Evolutionary conservation across 2,888 invertebrate species (phyloP), one percentile per base, ranked within the genome.

Genomic region (Laothoe populi): DNA sequence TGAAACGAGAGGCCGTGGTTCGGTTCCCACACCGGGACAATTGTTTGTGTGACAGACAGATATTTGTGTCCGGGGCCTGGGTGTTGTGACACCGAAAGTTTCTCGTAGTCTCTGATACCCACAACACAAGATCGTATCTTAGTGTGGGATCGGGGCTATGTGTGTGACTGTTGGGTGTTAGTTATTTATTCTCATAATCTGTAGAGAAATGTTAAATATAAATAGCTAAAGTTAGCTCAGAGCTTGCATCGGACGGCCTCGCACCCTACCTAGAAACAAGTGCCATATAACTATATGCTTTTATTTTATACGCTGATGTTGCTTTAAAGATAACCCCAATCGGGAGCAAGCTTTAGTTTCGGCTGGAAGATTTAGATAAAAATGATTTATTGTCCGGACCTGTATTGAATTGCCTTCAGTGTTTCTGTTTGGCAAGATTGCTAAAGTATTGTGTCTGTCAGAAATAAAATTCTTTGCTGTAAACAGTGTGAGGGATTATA

Each of bases 381-480:
- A 53, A 53, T 53, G 53, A 53, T 53, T 53, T 53, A 53, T 53
- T 19, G 53, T 53, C 31, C 4, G 21, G 53, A 53, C 19, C 53
- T 53, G 53, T 53, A 35, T 19, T 53, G 35, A 53, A 53, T 53
- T 35, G 53, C 31, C 11, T 46, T 11, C 53, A 19, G 53, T 53
- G 4, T 44, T 44, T 44, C 46, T 53, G 35, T 53, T 35, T 53
- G 53, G 31, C 35, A 11, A 53, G 53, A 19, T 4, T 10, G 19
- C 31, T 16, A 5, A 4, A 49, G 35, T 31, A 16, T 31, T 24
- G 31, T n/a, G 19, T 53, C 53, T 35, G 53, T 53, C 53, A 19
- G 31, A 53, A 35, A 1, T 53, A 53, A 53, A 53, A 31, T 19
- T 35, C 31, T 53, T 53, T 35, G 31, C 35, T 35, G 31, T 35